phyloP scores from a whole-genome alignment of 1,140 invertebrate species.

The Sogatella furcifera region DNA sequence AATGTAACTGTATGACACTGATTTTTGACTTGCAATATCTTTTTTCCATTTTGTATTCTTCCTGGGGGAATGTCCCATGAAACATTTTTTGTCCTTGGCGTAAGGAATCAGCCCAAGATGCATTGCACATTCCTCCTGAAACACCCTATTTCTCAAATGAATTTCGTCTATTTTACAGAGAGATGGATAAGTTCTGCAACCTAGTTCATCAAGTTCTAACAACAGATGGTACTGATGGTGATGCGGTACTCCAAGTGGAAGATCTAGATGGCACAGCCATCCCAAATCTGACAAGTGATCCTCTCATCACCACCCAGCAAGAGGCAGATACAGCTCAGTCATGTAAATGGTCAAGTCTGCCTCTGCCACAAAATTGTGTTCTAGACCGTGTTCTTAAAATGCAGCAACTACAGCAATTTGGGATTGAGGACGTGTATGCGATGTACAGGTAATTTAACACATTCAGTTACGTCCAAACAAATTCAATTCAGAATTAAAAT shows the following conservation, averaged over 20 bases:
- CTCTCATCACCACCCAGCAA: constrained; percentile 13
- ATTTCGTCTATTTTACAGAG: constrained; percentile 17
- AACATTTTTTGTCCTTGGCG: too few relatives aligned
- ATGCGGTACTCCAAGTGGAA: neutral
- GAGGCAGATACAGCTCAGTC: constrained; percentile 25
- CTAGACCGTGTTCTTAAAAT: constrained; percentile 28
- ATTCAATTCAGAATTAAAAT: too few relatives aligned
- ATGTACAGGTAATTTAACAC: constrained; percentile 19
- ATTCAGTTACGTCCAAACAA: too few relatives aligned
- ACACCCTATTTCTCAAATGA: neutral
- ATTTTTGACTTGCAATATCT: too few relatives aligned
- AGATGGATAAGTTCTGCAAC: constrained; percentile 27
- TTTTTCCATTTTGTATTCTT: too few relatives aligned
- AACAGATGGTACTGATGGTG: constrained; percentile 24
- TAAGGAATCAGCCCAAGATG: too few relatives aligned
- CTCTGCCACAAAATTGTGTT: constrained; percentile 29
- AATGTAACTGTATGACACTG: too few relatives aligned
- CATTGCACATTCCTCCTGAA: too few relatives aligned
- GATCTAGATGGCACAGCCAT: neutral
- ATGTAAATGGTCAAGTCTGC: constrained; percentile 24
- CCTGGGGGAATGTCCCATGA: too few relatives aligned
- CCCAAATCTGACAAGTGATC: neutral
- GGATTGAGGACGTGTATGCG: constrained; percentile 26
- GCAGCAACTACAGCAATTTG: constrained; percentile 27
- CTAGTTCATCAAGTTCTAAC: constrained; percentile 32